Percentiles rank a stretch among this genome's conserved stretches.
phyloP scores from a whole-genome alignment of 2,888 invertebrate genomes.

The Drosophila cyrtoloma region DNA sequence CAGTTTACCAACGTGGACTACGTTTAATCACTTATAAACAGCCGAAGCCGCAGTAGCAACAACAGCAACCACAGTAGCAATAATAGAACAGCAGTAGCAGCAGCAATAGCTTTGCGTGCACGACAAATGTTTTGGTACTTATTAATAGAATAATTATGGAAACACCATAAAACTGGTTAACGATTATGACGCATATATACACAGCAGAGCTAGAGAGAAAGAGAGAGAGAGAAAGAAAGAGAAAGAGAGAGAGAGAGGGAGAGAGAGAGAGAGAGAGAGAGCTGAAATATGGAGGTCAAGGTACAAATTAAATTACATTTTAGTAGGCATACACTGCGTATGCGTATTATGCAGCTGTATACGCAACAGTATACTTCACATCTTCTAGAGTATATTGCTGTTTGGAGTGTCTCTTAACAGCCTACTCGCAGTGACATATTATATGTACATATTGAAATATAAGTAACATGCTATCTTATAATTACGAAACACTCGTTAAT shows the following conservation, averaged over 20 bases:
- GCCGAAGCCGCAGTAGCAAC: slow-evolving; percentile 44
- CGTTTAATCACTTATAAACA: slow-evolving; percentile 79
- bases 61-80: slow-evolving; percentile 24
- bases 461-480: background rate
- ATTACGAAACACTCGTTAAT: background rate
- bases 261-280: background rate
- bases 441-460: background rate
- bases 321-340: slow-evolving; percentile 35
- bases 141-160: slow-evolving; percentile 80
- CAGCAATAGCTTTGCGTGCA: slow-evolving; percentile 56
- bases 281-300: background rate
- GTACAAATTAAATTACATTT: slow-evolving; percentile 23
- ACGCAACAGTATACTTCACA: background rate
- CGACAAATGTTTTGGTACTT: slow-evolving; percentile 78
- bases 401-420: background rate
- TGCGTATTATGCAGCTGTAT: slow-evolving; percentile 27
- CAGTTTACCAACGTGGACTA: slow-evolving; percentile 59
- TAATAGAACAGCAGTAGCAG: slow-evolving; percentile 22
- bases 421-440: background rate
- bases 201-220: background rate
- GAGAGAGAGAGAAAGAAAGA: background rate
- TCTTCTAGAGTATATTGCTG: background rate
- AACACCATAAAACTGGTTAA: slow-evolving; percentile 76
- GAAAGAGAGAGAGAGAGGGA: background rate
- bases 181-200: slow-evolving; percentile 62